Percentiles rank a stretch among this genome's conserved stretches.
phyloP scores from a whole-genome alignment of 2,888 invertebrate species.

The Hyles lineata region DNA sequence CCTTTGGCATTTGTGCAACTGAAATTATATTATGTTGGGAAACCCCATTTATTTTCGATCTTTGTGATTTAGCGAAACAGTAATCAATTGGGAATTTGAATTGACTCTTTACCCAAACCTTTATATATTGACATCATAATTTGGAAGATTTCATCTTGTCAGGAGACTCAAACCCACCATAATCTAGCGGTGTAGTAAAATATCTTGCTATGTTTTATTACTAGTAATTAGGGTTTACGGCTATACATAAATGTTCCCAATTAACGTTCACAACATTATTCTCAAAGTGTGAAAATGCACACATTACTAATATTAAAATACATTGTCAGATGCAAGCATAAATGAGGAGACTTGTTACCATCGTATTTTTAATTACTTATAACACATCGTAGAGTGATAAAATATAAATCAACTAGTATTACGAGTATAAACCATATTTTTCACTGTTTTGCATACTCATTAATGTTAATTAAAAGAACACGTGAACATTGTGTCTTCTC shows the following conservation, averaged over 20 bases:
- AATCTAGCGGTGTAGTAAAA: background rate
- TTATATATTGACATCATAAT: too few relatives aligned
- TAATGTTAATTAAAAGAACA: too few relatives aligned
- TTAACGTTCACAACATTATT: constrained; percentile 5
- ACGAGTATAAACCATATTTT: background rate
- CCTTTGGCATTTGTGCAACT: too few relatives aligned
- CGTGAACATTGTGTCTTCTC: too few relatives aligned
- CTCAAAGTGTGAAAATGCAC: constrained; percentile 21
- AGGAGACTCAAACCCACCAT: background rate
- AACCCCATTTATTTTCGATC: too few relatives aligned
- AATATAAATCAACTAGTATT: background rate
- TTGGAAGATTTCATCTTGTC: background rate
- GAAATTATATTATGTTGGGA: too few relatives aligned
- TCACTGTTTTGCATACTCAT: too few relatives aligned
- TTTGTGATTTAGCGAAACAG: too few relatives aligned
- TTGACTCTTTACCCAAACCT: too few relatives aligned
- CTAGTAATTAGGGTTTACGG: constrained; percentile 1
- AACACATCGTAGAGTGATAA: background rate
- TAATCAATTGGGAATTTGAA: too few relatives aligned
- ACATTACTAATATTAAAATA: constrained; percentile 13
- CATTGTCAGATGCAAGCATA: constrained; percentile 4
- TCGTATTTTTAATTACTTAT: background rate
- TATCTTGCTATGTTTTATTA: background rate
- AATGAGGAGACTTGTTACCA: background rate
- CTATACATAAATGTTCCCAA: background rate